Evolutionary conservation across 2,113 vertebrate genomes (phyloP).

Genomic region (Pelusios castaneus): DNA sequence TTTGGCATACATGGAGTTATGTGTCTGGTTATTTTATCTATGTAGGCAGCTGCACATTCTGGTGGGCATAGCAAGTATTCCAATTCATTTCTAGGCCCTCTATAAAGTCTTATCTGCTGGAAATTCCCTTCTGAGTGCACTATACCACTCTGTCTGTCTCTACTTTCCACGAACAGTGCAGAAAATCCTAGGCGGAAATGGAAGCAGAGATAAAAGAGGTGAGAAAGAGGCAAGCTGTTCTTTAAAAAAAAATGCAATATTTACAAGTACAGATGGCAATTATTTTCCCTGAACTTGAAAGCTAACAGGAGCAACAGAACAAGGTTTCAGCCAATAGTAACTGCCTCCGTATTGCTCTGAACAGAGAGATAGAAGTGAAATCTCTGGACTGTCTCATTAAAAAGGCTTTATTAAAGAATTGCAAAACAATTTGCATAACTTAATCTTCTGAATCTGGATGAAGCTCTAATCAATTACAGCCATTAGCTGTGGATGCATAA

Average conservation of each 20-base stretch:
- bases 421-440: conserved; percentile 76
- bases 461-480: conserved; percentile 73
- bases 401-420: conserved; percentile 65
- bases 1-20: neutral
- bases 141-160: neutral
- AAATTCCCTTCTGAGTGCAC: neutral
- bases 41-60: neutral
- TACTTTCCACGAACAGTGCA: neutral
- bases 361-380: conserved; percentile 67
- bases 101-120: neutral
- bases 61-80: neutral
- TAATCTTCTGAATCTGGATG: conserved; percentile 74
- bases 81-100: neutral
- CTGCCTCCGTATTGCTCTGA: conserved; percentile 24
- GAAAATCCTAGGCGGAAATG: neutral
- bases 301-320: neutral
- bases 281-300: neutral
- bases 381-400: conserved; percentile 75
- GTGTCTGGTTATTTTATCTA: neutral
- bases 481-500: conserved; percentile 72
- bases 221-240: fast-evolving
- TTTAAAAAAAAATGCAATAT: neutral
- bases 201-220: neutral
- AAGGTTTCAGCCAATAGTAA: neutral
- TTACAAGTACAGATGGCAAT: neutral